Evolutionary conservation across 2,113 vertebrate genomes (phyloP), one percentile per base, ranked within the genome.

Genomic region (Nesoenas mayeri): DNA sequence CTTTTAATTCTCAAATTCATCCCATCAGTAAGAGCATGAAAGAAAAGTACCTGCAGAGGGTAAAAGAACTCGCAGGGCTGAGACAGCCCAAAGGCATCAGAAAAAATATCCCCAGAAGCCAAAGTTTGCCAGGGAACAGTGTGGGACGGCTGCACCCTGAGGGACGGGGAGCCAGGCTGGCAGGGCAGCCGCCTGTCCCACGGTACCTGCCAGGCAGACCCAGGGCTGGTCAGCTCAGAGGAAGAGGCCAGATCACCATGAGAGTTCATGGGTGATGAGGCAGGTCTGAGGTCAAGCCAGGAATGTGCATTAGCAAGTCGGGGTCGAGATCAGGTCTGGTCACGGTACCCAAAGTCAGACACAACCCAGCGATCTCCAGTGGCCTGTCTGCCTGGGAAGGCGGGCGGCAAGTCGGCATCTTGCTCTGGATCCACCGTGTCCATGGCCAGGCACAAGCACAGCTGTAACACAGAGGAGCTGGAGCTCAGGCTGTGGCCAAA

Each of bases 171-270:
- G 42, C 42, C 42, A 44, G 42, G 42, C 42, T 44, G 42, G 42
- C 42, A 44, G 42, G 42, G 42, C 74, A 56, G 62, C 62, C 28
- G 1, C 19, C 48, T 12, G n/a, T 38, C 32, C 61, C 26, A 2
- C 1, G 17, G 29, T 7, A 61, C 19, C 62, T 3, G 13, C 57
- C n/a, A 24, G 26, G 36, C 36, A 67, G 6, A 12, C 5, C 7
- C 57, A 3, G 32, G 25, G 29, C 53, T 2, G 29, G 19, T 2
- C 57, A 25, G 66, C 15, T 4, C 4, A 10, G 0, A 20, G 40
- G 66, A 51, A 48, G 21, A 61, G 38, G 31, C 47, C 48, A 36
- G n/a, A 5, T 71, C 75, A 66, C 18, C 6, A 1, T 0, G 0
- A 10, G 8, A 42, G 8, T 6, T 18, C 40, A 18, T 4, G 7